These are phyloP conservation scores for Tuta absoluta DNA, from an alignment of 2,888 invertebrate genomes.

Conservation along the genomic window DNA sequence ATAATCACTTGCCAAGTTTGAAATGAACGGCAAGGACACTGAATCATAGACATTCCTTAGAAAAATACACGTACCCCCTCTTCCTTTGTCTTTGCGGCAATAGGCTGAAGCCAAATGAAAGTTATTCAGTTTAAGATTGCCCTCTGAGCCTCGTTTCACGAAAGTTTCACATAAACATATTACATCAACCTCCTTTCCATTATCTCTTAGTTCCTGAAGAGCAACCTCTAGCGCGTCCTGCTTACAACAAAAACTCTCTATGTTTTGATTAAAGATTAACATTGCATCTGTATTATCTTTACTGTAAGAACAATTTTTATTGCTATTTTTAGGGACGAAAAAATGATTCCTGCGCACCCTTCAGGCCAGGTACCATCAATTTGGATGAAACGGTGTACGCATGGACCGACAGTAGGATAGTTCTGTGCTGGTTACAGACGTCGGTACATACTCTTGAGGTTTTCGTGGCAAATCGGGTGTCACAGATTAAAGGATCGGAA, in stretches of 20 bases:
- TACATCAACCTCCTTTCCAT: conserved; percentile 7
- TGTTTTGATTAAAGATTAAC: conserved; percentile 11
- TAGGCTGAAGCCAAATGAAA: background rate
- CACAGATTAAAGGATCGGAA: too few relatives aligned
- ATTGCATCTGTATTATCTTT: background rate
- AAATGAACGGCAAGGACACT: too few relatives aligned
- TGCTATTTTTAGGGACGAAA: background rate
- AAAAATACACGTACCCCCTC: background rate
- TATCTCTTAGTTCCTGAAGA: background rate
- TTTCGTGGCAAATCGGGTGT: too few relatives aligned
- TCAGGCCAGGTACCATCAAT: too few relatives aligned
- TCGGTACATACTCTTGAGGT: too few relatives aligned
- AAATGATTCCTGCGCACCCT: too few relatives aligned
- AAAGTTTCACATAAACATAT: background rate
- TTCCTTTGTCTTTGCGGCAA: background rate
- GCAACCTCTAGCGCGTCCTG: background rate
- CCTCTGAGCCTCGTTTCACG: background rate
- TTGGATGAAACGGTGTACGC: too few relatives aligned
- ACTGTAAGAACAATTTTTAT: background rate
- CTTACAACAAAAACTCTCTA: background rate
- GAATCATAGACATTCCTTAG: background rate
- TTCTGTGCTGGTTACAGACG: too few relatives aligned
- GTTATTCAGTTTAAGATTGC: background rate
- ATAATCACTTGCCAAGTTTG: background rate
- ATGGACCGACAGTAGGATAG: too few relatives aligned